Evolutionary conservation across 64 coral and sea anemone species (phyloP).

Genomic region (Pocillopora damicornis): DNA sequence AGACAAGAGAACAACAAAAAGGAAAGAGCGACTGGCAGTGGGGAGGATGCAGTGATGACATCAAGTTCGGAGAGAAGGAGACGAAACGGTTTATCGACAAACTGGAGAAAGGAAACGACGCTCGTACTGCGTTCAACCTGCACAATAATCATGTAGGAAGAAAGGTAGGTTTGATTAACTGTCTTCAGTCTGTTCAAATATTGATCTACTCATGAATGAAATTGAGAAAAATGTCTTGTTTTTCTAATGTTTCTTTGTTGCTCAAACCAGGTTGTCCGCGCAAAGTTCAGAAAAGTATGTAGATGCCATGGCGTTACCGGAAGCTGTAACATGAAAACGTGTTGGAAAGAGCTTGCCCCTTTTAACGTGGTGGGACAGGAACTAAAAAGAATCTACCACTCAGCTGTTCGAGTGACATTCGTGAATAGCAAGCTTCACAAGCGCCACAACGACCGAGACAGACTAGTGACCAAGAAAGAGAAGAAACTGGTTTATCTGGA

Average conservation of each 20-base stretch:
- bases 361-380: slow-evolving; percentile 48
- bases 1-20: slow-evolving; percentile 32
- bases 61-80: slow-evolving; percentile 52
- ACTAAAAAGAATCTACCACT: slow-evolving; percentile 59
- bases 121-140: slow-evolving; percentile 44
- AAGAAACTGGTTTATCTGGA: slow-evolving; percentile 41
- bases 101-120: slow-evolving; percentile 37
- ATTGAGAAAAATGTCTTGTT: too few relatives aligned
- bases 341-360: slow-evolving; percentile 36
- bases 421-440: slow-evolving; percentile 34
- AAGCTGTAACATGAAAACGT: slow-evolving; percentile 46
- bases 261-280: slow-evolving; percentile 43
- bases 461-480: slow-evolving; percentile 10
- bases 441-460: not conserved
- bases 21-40: slow-evolving; percentile 28
- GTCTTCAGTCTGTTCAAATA: too few relatives aligned
- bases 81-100: slow-evolving; percentile 56
- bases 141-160: slow-evolving; percentile 78
- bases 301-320: slow-evolving; percentile 60
- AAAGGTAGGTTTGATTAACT: slow-evolving; percentile 33
- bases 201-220: too few relatives aligned
- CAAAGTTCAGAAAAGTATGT: slow-evolving; percentile 35
- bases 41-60: slow-evolving; percentile 66
- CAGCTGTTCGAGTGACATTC: slow-evolving; percentile 40
- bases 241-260: not conserved